Conservation (phyloP, 2,888 invertebrate species). For the Agrotis clavis region DNA sequence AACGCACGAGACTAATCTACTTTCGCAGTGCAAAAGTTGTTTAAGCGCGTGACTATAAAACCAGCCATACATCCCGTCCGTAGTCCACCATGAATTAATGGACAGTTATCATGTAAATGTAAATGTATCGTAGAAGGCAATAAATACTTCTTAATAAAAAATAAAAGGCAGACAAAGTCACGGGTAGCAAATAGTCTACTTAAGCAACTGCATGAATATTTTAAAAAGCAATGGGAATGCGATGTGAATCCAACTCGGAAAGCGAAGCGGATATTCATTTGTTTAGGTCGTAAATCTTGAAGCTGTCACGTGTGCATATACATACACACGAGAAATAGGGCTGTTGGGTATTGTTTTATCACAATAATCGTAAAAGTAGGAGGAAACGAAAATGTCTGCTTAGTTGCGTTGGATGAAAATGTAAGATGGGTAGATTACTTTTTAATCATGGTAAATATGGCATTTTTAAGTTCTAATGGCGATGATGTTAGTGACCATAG, state of each 20-base stretch:
- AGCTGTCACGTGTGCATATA: constrained; percentile 35
- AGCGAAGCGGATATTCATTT: constrained; percentile 29
- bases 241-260: constrained; percentile 22
- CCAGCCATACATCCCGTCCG: no score
- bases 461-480: no score
- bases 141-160: background rate
- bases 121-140: no score
- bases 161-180: background rate
- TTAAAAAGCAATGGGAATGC: constrained; percentile 27
- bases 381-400: background rate
- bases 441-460: no score
- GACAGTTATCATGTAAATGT: no score
- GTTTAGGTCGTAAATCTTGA: constrained; percentile 53
- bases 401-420: background rate
- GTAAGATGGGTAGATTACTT: no score
- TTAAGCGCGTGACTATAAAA: no score
- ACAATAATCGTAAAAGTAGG: constrained; percentile 18
- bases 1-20: no score
- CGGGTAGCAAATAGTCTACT: background rate
- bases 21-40: no score
- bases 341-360: constrained; percentile 22
- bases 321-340: constrained; percentile 30
- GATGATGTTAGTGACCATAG: no score
- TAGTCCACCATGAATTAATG: no score
- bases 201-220: constrained; percentile 24